These are phyloP conservation scores for Dryoscopus gambensis DNA, from an alignment of 2,113 vertebrate genomes.

Conservation along the genomic window DNA sequence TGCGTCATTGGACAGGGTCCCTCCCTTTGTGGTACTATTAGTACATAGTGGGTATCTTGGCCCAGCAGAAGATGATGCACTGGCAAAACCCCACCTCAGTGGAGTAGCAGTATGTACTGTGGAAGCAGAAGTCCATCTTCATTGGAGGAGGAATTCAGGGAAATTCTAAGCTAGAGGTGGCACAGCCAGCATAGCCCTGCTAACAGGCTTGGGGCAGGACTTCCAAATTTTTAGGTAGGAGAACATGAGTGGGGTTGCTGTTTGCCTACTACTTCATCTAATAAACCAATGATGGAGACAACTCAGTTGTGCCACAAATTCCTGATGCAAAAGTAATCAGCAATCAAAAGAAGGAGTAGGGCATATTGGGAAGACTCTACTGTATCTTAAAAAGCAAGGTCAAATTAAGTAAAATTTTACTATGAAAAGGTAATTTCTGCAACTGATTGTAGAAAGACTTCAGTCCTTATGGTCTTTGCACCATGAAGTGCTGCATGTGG, in stretches of 20 bases:
- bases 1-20: too few species aligned
- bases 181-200: background rate
- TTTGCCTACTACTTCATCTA: background rate
- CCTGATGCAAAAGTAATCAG: background rate
- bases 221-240: background rate
- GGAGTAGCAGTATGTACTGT: background rate
- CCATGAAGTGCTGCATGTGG: background rate
- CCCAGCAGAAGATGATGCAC: background rate
- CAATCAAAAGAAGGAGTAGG: background rate
- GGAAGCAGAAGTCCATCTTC: background rate
- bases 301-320: background rate
- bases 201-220: background rate
- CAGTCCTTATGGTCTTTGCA: background rate
- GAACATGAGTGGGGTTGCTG: background rate
- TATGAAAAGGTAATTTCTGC: background rate
- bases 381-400: background rate
- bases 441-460: background rate
- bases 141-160: background rate
- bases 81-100: background rate
- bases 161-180: background rate
- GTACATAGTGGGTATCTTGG: background rate
- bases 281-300: background rate
- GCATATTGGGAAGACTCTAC: background rate
- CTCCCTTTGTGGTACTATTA: background rate
- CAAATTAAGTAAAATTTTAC: background rate